Evolutionary conservation across 2,888 invertebrate species (phyloP), one percentile per base, ranked within the genome.

Genomic region (Hirtodrosophila histrioides): DNA sequence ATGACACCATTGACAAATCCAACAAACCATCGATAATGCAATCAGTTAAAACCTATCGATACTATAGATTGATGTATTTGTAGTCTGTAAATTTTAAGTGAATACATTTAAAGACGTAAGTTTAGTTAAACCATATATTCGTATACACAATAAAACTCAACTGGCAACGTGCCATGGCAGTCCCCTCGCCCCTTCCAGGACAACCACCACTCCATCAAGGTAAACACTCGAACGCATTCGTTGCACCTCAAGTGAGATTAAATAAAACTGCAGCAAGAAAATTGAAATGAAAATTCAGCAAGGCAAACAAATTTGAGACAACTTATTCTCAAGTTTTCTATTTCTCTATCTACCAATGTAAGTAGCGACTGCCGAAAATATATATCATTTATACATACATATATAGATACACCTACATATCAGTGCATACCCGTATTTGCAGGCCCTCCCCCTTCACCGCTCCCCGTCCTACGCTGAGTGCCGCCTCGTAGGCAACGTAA

Each of bases 211-310:
- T 49, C 36, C 54, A 43, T 44, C 63, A 64, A 69, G 61, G 64
- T 67, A 76, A 80, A 69, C 78, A 83, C 83, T 79, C 40, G 61
- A 66, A 75, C 56, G 64, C 67, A 79, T 74, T 72, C 75, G 67
- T 74, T 80, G 83, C 83, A 86, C 86, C 83, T 84, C 69, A 86
- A 84, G 83, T 84, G 80, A 86, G 83, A 84, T 84, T 84, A 84
- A 84, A 84, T 84, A 84, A 86, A 84, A 83, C 75, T 75, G 75
- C 69, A 74, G 69, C 63, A 50, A 45, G 70, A 70, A 83, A 84
- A 86, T 86, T 86, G 86, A 86, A 86, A 84, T 86, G 83, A 84
- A 80, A 78, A 80, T 80, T 76, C 81, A 76, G 81, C 78, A 84
- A 58, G 49, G 81, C 73, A 84, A 82, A 84, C 69, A 81, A 84